Base-by-base conservation (phyloP, 64 coral and sea anemone species). In the Stichodactyla helianthus region DNA sequence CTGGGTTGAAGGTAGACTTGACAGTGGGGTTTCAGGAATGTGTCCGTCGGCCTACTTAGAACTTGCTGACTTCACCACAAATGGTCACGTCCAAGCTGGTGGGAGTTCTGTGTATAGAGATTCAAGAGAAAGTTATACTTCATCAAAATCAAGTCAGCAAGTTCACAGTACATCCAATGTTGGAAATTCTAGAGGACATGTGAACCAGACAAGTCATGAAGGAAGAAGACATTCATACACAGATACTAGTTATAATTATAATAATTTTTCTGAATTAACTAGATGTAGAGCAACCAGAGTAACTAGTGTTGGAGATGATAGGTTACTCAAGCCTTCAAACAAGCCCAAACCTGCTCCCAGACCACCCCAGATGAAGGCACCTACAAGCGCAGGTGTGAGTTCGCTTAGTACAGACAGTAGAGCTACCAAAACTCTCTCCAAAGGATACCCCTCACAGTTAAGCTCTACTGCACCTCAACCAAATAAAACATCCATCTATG, bases 31-130 rank as follows among this genome's bases (percentile, higher is more conserved):
- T 51, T 53, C 53, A 26, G 97, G 97, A 64, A 77, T 90, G 82
- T 99, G 97, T 67, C 97, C 97, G 52, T 79, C 91, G 4, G 97
- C 93, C 35, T 99, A 95, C 85, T 88, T 99, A 17, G 90, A 93
- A 70, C 93, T 88, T 50, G 52, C 78, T 19, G 78, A 81, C 50
- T n/a, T 81, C 23, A 26, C 68, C 50, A 31, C 61, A 19, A 52
- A 26, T 71, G 77, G 51, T 28, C 58, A 61, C 12, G 16, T 82
- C 8, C 17, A 54, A 14, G 31, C 27, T 51, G 12, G 50, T 68
- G 67, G 57, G 54, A 19, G 10, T 4, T 7, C 82, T 5, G 26
- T 1, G 2, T 79, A 18, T 54, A 81, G 12, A 0, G 50, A 81
- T 4, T 20, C 19, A 81, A 81, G 50, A 81, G 51, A 5, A 81